Base-by-base conservation (phyloP, 2,797 vertebrate species). In the Syndactyla subalaris region DNA sequence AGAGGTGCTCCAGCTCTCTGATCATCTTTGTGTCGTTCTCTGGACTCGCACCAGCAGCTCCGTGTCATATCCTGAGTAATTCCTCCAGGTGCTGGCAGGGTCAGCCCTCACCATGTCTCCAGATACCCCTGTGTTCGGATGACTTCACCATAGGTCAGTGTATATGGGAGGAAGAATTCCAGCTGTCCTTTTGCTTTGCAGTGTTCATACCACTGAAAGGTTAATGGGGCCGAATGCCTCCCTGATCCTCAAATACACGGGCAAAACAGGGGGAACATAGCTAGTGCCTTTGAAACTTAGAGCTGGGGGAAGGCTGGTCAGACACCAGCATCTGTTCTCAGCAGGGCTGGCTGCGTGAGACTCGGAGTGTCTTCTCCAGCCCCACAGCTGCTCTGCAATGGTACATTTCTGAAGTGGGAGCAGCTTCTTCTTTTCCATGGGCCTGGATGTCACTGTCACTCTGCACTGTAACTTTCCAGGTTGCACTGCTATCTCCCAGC, bases 291-390 rank as follows among this genome's bases (percentile, higher is more conserved):
- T 88, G 85, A 75, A 92, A 68, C 46, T 23, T 14, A 7, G 71
- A 71, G 62, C 80, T 54, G 80, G 36, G 58, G 58, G 57, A 36
- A 78, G 63, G 29, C 58, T 36, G 59, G 55, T 62, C 6, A 3
- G 74, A 29, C 67, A 23, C 22, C 0, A 0, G 77, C 55, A 63
- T 89, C 73, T 90, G 68, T 49, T 93, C 89, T 39, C 45, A 18
- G 57, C 0, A 0, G 19, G 45, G 36, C n/a, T 0, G 1, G 32
- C 80, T 63, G 55, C 0, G 1, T 87, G 86, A 57, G 72, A 3
- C 34, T 70, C 71, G 41, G n/a, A 30, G 38, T 6, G 70, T 20
- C 78, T 80, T 32, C 89, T 85, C 17, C 19, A 65, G 66, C 45
- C 18, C 88, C 59, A 29, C 75, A 93, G 84, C 61, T 96, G 92